Base-by-base conservation (phyloP, 2,113 vertebrate genomes). In the Lipophrys pholis region DNA sequence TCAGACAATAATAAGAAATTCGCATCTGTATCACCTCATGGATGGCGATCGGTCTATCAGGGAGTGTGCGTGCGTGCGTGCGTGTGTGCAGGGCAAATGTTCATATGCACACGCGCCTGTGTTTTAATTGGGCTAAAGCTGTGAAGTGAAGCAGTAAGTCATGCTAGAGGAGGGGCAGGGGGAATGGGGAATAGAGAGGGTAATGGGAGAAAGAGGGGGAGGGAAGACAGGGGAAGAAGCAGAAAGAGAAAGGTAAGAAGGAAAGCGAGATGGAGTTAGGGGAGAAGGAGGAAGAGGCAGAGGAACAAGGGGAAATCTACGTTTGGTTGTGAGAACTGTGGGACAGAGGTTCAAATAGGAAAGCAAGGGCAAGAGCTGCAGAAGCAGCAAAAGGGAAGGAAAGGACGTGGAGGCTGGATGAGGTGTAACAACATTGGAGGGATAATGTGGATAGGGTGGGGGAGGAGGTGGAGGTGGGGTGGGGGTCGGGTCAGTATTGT, bases 101-200 rank as follows among this genome's bases (percentile, higher is more conserved):
- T 75, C 50, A 35, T 76, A 68, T 69, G 52, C 56, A 82, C 81
- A 76, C 38, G 35, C n/a, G 61, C 69, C 53, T 85, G 73, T 69
- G 69, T 90, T 91, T 92, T 93, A 91, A 93, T 92, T 91, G 90
- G 89, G 83, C 89, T 89, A 82, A 91, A 87, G 92, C 87, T 93
- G 92, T 93, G 90, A 91, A 93, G 91, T 85, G 86, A 91, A 82
- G 89, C 87, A 90, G 89, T 91, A 93, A 94, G 92, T 93, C 90
- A 92, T 87, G 85, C 65, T 81, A 85, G 83, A 87, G 79, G 66
- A 87, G 81, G 85, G 73, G 72, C 56, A 80, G 81, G 71, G 67
- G 85, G 84, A 82, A 69, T 77, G 84, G 80, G 85, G 71, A 53
- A 80, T 66, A 66, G 74, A 75, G 84, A 75, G 83, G 86, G 88